Conservation (phyloP, 2,797 vertebrate genomes). For the Chanos chanos region DNA sequence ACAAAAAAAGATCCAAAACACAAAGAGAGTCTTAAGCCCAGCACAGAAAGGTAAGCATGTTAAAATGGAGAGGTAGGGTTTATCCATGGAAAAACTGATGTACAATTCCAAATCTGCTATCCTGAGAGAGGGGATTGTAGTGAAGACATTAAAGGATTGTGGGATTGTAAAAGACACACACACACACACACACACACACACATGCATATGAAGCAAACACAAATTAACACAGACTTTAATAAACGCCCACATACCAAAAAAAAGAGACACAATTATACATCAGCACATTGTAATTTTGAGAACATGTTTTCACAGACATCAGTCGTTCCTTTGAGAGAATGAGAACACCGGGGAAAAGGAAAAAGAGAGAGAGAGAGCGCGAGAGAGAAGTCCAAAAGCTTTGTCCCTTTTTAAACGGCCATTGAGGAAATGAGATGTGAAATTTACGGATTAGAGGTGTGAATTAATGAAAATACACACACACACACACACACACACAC, state of each 20-base stretch:
- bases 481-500: neutral
- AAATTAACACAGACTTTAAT: neutral
- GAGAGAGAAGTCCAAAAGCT: too few relatives aligned
- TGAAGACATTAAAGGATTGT: neutral
- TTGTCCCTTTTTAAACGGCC: too few relatives aligned
- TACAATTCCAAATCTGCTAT: neutral
- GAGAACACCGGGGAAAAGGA: neutral
- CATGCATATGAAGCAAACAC: neutral
- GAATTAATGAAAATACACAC: too few relatives aligned
- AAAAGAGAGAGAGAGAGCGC: neutral
- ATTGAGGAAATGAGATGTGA: too few relatives aligned
- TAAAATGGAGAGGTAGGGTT: neutral
- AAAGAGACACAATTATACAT: neutral
- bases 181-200: neutral
- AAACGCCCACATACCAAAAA: neutral
- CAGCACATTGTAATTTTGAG: too few relatives aligned
- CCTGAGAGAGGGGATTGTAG: neutral
- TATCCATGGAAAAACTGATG: neutral
- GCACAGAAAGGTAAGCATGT: neutral
- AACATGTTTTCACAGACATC: too few relatives aligned
- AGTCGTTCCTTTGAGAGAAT: too few relatives aligned
- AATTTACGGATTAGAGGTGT: too few relatives aligned
- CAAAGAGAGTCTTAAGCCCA: neutral
- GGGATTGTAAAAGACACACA: too few relatives aligned
- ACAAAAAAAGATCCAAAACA: conserved; percentile 5